Percentiles rank a stretch among this genome's conserved stretches.
These are phyloP conservation scores for Celastrina argiolus DNA, from an alignment of 2,888 invertebrate genomes.

Conservation along the genomic window DNA sequence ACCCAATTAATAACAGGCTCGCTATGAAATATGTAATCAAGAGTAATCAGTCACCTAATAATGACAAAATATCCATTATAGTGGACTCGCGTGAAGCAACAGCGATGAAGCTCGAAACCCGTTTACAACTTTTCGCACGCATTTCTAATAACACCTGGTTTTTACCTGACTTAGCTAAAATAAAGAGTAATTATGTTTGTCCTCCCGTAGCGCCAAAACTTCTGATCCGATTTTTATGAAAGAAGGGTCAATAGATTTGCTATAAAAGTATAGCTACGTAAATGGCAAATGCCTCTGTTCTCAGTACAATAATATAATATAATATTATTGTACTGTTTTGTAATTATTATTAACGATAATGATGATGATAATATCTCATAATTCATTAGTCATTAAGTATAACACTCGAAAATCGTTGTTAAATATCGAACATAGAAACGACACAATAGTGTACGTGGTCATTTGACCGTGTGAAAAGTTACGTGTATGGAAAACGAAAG, in stretches of 20 bases:
- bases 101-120: not conserved
- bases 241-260: no score
- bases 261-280: no score
- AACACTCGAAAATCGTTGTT: not conserved
- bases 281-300: no score
- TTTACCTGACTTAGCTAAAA: no score
- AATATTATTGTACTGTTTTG: no score
- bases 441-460: slow-evolving; percentile 32
- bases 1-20: not conserved
- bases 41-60: slow-evolving; percentile 7
- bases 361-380: not conserved
- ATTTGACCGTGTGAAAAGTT: slow-evolving; percentile 35
- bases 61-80: not conserved
- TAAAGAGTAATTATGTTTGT: no score
- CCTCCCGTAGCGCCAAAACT: no score
- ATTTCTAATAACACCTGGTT: not conserved
- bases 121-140: not conserved
- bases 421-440: slow-evolving; percentile 27
- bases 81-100: slow-evolving; percentile 1
- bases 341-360: no score
- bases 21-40: slow-evolving; percentile 5
- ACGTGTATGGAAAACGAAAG: slow-evolving; percentile 39
- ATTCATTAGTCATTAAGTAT: not conserved
- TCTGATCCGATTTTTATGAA: no score
- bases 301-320: no score